Percentiles rank a stretch among this genome's conserved stretches.
Evolutionary conservation across 2,797 vertebrate species (phyloP).

Genomic region (Sebastes matsubarae): DNA sequence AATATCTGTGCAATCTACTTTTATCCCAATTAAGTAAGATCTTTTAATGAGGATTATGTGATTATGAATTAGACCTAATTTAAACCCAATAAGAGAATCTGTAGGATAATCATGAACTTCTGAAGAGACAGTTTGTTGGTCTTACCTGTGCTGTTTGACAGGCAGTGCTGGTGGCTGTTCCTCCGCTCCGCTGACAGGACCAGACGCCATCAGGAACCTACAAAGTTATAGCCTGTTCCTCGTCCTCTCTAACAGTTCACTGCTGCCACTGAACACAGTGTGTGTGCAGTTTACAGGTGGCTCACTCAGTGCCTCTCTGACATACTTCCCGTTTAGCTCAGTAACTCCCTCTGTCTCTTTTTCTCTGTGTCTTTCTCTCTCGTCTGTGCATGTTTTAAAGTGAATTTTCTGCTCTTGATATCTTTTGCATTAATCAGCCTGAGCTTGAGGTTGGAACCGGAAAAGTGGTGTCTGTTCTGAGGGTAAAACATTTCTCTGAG

Average conservation of each 20-base stretch:
- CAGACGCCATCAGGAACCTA: conserved; percentile 53
- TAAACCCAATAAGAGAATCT: neutral
- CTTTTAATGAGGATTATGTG: too few relatives aligned
- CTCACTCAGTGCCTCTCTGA: conserved; percentile 2
- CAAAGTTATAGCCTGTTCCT: neutral
- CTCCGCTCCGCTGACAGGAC: conserved; percentile 18
- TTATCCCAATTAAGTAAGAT: neutral
- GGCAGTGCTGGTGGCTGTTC: conserved; percentile 75
- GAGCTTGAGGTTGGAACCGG: conserved; percentile 72
- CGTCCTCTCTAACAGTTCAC: conserved; percentile 1
- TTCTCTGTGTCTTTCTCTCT: neutral
- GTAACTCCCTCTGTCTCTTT: conserved; percentile 32
- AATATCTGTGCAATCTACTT: neutral
- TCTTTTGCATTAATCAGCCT: conserved; percentile 35
- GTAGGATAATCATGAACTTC: neutral
- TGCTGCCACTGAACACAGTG: neutral
- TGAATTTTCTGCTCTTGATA: conserved; percentile 15
- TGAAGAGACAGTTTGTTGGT: neutral
- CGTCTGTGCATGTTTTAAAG: neutral
- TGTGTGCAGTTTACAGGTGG: conserved; percentile 24
- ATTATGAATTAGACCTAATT: neutral
- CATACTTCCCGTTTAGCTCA: conserved; percentile 43
- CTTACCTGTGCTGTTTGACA: conserved; percentile 81
- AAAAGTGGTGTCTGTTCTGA: conserved; percentile 60
- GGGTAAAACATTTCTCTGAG: conserved; percentile 49